phyloP scores from a whole-genome alignment of 2,888 invertebrate genomes.

The Oegoconia quadripuncta region DNA sequence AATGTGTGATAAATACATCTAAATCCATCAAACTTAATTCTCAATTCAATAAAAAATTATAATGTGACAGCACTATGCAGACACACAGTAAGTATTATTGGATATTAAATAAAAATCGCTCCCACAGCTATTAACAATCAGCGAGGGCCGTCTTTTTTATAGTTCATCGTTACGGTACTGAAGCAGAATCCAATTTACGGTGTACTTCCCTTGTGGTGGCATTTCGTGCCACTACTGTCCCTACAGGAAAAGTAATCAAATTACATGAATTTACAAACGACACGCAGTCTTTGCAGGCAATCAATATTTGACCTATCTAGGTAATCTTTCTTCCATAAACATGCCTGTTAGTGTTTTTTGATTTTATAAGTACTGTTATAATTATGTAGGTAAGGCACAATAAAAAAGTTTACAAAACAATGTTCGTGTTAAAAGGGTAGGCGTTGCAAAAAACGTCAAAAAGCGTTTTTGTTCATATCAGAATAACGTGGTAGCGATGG shows the following conservation, averaged over 20 bases:
- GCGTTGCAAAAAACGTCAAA: slow-evolving; percentile 1
- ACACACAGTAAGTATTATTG: too few species aligned
- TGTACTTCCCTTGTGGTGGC: slow-evolving; percentile 13
- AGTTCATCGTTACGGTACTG: slow-evolving; percentile 12
- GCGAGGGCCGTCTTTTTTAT: background rate
- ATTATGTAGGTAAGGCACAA: too few species aligned
- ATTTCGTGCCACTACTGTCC: slow-evolving; percentile 23
- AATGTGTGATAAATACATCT: too few species aligned
- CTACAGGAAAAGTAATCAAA: slow-evolving; percentile 34
- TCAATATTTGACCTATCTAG: too few species aligned
- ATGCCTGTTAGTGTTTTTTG: too few species aligned
- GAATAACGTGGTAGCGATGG: slow-evolving; percentile 14
- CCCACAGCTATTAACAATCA: background rate
- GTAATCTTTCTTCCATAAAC: too few species aligned
- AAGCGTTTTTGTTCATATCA: background rate
- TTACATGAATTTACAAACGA: slow-evolving; percentile 32
- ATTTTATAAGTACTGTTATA: too few species aligned
- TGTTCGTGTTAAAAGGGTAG: background rate
- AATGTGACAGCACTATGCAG: too few species aligned
- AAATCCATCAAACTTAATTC: too few species aligned
- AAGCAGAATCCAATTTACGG: slow-evolving; percentile 18
- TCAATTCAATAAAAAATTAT: too few species aligned
- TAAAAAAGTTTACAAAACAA: background rate
- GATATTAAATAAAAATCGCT: background rate
- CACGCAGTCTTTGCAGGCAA: too few species aligned